Evolutionary conservation across 2,113 vertebrate genomes (phyloP), one percentile per base, ranked within the genome.

Genomic region (Siniperca knerii): DNA sequence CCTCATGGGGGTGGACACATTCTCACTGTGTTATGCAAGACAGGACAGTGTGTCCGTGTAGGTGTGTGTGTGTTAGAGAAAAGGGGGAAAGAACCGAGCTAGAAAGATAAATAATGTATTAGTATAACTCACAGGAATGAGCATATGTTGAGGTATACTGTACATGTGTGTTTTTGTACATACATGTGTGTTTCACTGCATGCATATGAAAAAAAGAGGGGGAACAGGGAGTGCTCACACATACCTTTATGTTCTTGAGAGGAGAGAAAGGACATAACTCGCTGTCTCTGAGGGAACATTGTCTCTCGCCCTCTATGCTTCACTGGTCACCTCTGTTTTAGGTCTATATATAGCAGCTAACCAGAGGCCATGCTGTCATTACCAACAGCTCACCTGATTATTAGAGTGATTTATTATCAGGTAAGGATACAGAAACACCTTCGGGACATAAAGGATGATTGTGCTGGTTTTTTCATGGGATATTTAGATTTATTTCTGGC

Each of bases 331-430:
- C 86, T 87, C 87, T 62, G 64, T 87, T 82, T 35, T 81, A 74
- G 21, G 8, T 57, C 86, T 91, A 90, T 81, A 87, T 88, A 87
- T 91, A 93, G 88, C 75, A 18, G 35, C 77, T 73, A 62, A 66
- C 50, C 84, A 52, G 84, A 89, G 81, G 87, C 78, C 46, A 15
- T 1, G 9, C 64, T 83, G 76, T 40, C 83, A 76, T 90, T 82
- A 90, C 13, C 71, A 74, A 33, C 57, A 60, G 74, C 79, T 87
- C 90, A 84, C 85, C 89, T 87, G 70, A 67, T 88, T 76, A 85
- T 67, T 18, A 76, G 4, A 50, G 25, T 54, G 73, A 89, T 90
- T 82, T 79, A 87, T 86, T 35, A 83, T 46, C 79, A 42, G 46
- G 79, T 86, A 18, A 66, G 54, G 58, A 65, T 25, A 67, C 65